Conservation (phyloP, 2,888 invertebrate species). For the Protonemura montana region DNA sequence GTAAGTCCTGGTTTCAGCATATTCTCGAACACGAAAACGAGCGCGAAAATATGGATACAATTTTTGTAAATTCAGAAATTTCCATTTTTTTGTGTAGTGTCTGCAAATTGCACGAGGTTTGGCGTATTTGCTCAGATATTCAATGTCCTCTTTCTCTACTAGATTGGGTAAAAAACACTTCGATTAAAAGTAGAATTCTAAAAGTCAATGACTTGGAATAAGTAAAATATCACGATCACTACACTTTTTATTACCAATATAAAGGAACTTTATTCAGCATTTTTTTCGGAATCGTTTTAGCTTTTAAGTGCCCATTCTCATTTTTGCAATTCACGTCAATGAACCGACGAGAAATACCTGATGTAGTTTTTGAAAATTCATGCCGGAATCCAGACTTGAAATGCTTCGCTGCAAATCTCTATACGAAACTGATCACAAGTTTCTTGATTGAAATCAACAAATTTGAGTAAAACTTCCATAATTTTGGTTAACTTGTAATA, state of each 20-base stretch:
- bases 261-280: not conserved
- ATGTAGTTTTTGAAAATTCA: too few species aligned
- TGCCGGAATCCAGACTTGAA: too few species aligned
- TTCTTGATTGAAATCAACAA: too few species aligned
- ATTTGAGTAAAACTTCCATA: too few species aligned
- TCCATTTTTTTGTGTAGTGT: not conserved
- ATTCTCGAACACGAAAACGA: too few species aligned
- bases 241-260: not conserved
- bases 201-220: conserved; percentile 12
- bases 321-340: not conserved
- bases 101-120: not conserved
- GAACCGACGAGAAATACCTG: not conserved
- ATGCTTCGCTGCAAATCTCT: too few species aligned
- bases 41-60: too few species aligned
- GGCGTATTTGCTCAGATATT: not conserved
- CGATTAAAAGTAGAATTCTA: not conserved
- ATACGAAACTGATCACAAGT: too few species aligned
- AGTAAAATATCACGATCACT: conserved; percentile 4
- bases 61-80: too few species aligned
- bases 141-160: not conserved
- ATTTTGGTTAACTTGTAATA: too few species aligned
- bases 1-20: too few species aligned
- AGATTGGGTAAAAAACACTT: not conserved
- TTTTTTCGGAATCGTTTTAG: not conserved
- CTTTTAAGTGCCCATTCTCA: not conserved